These are phyloP conservation scores for Numenius phaeopus DNA, from an alignment of 2,797 vertebrate species.

Conservation along the genomic window DNA sequence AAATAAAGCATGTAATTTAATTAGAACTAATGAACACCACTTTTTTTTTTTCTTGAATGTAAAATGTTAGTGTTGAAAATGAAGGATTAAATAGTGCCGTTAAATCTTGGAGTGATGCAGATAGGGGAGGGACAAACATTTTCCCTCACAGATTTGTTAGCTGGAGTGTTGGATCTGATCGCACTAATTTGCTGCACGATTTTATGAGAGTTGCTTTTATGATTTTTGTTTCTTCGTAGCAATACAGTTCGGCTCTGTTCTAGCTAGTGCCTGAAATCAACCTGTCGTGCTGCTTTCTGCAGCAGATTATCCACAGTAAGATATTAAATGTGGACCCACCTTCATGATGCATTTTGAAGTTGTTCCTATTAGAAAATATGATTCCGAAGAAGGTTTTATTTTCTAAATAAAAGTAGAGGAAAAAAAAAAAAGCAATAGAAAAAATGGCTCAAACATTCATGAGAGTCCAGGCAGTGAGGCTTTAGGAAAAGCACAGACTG, in stretches of 20 bases:
- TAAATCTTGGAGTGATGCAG: background rate
- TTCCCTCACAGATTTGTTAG: background rate
- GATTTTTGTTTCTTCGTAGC: background rate
- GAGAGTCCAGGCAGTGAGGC: background rate
- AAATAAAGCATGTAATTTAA: conserved; percentile 51
- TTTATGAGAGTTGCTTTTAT: background rate
- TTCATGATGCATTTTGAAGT: background rate
- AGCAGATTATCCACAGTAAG: background rate
- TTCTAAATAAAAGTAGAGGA: background rate
- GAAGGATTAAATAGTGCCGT: conserved; percentile 8
- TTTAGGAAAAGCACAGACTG: background rate
- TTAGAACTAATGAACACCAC: background rate
- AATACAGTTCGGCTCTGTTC: background rate
- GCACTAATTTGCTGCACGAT: background rate
- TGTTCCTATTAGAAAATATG: background rate
- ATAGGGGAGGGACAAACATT: background rate
- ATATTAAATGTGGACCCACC: background rate
- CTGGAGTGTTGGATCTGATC: background rate
- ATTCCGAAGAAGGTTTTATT: background rate
- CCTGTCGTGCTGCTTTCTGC: background rate
- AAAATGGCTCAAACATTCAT: background rate
- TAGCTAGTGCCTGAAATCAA: background rate
- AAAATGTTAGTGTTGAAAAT: conserved; percentile 2
- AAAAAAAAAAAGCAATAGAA: background rate
- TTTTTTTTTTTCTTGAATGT: background rate